These are phyloP conservation scores for Acleris literana DNA, from an alignment of 2,888 invertebrate species.

Conservation along the genomic window DNA sequence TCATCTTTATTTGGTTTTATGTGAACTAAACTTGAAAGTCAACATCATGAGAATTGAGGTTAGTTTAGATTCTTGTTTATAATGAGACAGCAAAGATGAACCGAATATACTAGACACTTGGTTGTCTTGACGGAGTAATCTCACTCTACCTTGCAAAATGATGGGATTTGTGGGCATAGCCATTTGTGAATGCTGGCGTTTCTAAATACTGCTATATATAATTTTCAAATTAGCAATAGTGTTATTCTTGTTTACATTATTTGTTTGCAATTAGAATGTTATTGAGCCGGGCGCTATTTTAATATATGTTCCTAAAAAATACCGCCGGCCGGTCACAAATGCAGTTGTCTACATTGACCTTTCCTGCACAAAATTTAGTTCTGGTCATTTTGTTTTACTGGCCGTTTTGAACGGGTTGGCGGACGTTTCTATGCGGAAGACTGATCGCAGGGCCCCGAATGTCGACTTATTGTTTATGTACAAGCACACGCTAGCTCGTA, in stretches of 20 bases:
- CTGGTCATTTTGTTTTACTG: neutral
- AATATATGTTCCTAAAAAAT: neutral
- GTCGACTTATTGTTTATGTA: slow-evolving; percentile 48
- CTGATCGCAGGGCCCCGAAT: slow-evolving; percentile 58
- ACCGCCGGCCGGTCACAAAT: slow-evolving; percentile 11
- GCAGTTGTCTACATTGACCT: slow-evolving; percentile 5
- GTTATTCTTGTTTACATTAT: slow-evolving; percentile 10
- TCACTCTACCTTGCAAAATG: neutral
- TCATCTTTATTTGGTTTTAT: too few species aligned
- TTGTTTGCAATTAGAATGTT: slow-evolving; percentile 11
- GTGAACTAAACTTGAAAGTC: too few species aligned
- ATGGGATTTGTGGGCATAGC: neutral
- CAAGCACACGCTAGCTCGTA: slow-evolving; percentile 49
- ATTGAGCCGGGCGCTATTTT: slow-evolving; percentile 27
- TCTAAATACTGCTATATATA: neutral
- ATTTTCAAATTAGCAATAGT: slow-evolving; percentile 6
- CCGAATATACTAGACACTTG: too few species aligned
- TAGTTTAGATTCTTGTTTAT: too few species aligned
- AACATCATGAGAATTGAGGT: too few species aligned
- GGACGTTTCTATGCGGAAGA: slow-evolving; percentile 47
- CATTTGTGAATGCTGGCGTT: neutral
- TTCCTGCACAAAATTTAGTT: slow-evolving; percentile 16
- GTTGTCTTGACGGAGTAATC: neutral
- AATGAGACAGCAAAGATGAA: too few species aligned
- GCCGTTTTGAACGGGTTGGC: slow-evolving; percentile 8